Percentiles rank a stretch among this genome's conserved stretches.
phyloP scores from a whole-genome alignment of 2,888 invertebrate genomes.

The Alviniconcha strummeri region DNA sequence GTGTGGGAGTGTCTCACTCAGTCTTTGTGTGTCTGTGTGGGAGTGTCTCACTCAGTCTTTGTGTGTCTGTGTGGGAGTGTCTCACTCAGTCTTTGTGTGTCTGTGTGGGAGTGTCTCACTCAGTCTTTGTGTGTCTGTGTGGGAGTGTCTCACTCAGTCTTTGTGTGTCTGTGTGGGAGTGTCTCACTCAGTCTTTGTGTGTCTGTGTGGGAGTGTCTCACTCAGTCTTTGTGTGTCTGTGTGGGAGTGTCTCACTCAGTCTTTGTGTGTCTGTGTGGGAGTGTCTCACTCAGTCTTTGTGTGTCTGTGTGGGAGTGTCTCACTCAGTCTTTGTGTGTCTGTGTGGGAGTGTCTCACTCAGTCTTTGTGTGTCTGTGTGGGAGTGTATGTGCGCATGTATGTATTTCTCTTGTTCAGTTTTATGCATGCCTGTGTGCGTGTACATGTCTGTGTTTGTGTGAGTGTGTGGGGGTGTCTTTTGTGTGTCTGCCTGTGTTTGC shows the following conservation, averaged over 20 bases:
- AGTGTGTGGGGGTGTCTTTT: too few species aligned
- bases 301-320: not conserved
- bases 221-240: not conserved
- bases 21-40: slow-evolving; percentile 1
- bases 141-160: not conserved
- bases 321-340: not conserved
- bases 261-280: not conserved
- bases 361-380: slow-evolving; percentile 1
- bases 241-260: not conserved
- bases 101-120: not conserved
- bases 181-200: not conserved
- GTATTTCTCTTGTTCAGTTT: not conserved
- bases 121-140: not conserved
- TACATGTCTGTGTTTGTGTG: not conserved
- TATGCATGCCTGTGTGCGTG: not conserved
- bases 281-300: not conserved
- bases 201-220: not conserved
- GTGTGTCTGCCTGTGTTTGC: not conserved
- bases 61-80: slow-evolving; percentile 7
- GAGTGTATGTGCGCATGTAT: not conserved
- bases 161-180: slow-evolving; percentile 4
- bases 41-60: not conserved
- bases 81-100: not conserved
- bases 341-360: not conserved
- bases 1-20: not conserved